phyloP scores from a whole-genome alignment of 2,113 vertebrate species.

The Cyphomyrus discorhynchus region DNA sequence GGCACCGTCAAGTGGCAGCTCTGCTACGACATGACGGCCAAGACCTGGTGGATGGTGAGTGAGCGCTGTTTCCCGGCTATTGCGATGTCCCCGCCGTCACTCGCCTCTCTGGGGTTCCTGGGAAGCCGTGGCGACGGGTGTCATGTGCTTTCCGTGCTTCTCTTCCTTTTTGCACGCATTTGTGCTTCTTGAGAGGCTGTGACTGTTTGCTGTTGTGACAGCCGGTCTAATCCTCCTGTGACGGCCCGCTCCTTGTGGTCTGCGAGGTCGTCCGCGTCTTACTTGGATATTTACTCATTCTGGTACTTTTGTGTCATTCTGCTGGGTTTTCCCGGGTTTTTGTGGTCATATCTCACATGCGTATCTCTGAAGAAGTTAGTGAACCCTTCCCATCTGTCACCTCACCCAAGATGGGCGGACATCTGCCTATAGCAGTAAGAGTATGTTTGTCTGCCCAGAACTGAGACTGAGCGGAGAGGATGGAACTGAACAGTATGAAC shows the following conservation, averaged over 20 bases:
- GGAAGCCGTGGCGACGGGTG: neutral
- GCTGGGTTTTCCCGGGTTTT: neutral
- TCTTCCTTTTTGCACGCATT: neutral
- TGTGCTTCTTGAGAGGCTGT: neutral
- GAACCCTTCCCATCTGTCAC: neutral
- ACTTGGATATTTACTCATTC: neutral
- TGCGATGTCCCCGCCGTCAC: too few species aligned
- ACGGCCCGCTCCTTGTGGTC: neutral
- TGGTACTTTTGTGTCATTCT: neutral
- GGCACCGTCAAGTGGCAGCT: constrained; percentile 79
- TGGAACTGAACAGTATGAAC: neutral
- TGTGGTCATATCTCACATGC: neutral
- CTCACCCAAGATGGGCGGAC: too few species aligned
- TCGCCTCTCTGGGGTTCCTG: neutral
- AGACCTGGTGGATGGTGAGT: constrained; percentile 96
- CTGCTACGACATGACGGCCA: constrained; percentile 75
- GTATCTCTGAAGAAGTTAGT: neutral
- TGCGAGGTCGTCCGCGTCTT: neutral
- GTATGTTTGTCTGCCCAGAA: neutral
- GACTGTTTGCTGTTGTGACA: neutral
- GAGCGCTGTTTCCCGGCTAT: too few species aligned
- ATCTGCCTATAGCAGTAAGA: neutral
- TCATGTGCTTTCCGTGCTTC: neutral
- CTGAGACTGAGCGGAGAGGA: neutral
- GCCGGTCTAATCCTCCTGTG: neutral